phyloP scores from a whole-genome alignment of 2,888 invertebrate genomes.

The Synanthedon vespiformis region DNA sequence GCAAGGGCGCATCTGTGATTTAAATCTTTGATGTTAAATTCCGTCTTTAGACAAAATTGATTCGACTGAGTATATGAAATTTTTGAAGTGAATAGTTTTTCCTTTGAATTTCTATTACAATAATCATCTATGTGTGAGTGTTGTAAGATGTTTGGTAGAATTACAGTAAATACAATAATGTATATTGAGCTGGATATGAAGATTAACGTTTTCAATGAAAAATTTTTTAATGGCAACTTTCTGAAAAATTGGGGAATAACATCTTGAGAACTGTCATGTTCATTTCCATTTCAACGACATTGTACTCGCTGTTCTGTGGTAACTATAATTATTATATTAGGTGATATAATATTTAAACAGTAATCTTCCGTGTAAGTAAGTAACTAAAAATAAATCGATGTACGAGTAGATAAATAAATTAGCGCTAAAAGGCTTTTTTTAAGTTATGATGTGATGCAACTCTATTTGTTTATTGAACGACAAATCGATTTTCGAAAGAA shows the following conservation, averaged over 20 bases:
- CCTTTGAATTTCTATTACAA: slow-evolving; percentile 5
- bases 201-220: neutral
- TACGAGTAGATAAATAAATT: neutral
- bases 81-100: slow-evolving; percentile 2
- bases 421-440: neutral
- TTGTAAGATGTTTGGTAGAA: slow-evolving; percentile 9
- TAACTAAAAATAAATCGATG: slow-evolving; percentile 3
- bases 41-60: slow-evolving; percentile 39
- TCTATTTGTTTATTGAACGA: neutral
- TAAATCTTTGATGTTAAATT: too few relatives aligned
- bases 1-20: too few relatives aligned
- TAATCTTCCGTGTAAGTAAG: slow-evolving; percentile 16
- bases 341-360: slow-evolving; percentile 11
- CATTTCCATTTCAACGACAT: slow-evolving; percentile 21
- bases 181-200: slow-evolving; percentile 14
- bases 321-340: slow-evolving; percentile 16
- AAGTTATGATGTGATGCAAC: neutral
- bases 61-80: slow-evolving; percentile 40
- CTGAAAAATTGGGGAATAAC: neutral
- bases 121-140: slow-evolving; percentile 4
- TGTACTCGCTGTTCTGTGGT: slow-evolving; percentile 41
- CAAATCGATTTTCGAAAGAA: slow-evolving; percentile 12
- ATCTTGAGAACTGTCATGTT: slow-evolving; percentile 6
- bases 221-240: neutral
- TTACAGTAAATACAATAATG: slow-evolving; percentile 9